Base-by-base conservation (phyloP, 35 echinoderm and acorn worm species). In the Anneissia japonica region DNA sequence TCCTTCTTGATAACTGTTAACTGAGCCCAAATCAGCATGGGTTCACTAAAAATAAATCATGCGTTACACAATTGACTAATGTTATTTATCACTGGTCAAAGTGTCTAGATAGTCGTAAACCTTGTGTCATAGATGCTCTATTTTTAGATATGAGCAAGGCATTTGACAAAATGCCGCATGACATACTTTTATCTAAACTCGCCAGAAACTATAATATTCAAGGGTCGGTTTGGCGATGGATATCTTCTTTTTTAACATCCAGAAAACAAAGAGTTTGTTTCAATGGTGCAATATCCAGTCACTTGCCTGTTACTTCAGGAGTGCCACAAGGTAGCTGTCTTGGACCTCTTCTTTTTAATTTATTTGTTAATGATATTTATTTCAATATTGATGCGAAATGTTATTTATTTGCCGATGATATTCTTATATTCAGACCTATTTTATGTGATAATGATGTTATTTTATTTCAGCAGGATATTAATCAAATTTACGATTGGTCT, bases 341-440 rank as follows among this genome's bases (percentile, higher is more conserved):
- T 16, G 31, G 32, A 13, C 72, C 84, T 77, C 38, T 29, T 23
- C 43, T 86, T 30, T 86, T 86, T 17, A 86, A 86, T 35, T 29
- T 86, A 14, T 86, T 86, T 86, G 37, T 77, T 12, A 86, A 75
- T 86, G 34, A 38, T 73, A 34, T 86, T 32, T n/a, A 12, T 77
- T n/a, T 73, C 40, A n/a, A 39, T 36, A 74, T 86, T 34, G 16
- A 5, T 16, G 79, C 84, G 19, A 17, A 2, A 11, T 86, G 84
- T 79, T 73, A 26, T 77, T 74, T 79, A 28, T 79, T 79, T 77
- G 84, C 74, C n/a, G 84, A 86, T 77, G 84, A 86, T 79, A 38
- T 77, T 38, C 74, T 79, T 10, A 7, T 86, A 14, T 86, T 55
- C 37, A 73, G 64, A 37, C 31, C 32, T 39, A 79, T 86, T 36